Conservation (phyloP, 2,797 vertebrate genomes). For the Rhincodon typus region DNA sequence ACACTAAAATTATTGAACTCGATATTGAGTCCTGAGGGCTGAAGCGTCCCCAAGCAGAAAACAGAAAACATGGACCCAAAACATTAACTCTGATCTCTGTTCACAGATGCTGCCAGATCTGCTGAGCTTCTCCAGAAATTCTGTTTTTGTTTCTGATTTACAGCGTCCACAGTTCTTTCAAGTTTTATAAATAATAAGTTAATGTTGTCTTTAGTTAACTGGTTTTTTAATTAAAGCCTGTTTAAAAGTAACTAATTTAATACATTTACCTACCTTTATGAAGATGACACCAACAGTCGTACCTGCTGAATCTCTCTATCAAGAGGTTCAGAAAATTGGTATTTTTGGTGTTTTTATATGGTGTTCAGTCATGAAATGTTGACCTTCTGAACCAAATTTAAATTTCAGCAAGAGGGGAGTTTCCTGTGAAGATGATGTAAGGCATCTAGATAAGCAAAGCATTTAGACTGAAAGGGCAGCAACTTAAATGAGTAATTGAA, state of each 20-base stretch:
- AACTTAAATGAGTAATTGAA: background rate
- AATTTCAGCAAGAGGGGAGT: background rate
- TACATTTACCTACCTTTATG: background rate
- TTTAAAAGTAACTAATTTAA: background rate
- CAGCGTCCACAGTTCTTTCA: too few species aligned
- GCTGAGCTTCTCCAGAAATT: too few species aligned
- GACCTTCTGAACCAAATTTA: background rate
- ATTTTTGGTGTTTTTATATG: background rate
- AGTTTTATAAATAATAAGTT: too few species aligned
- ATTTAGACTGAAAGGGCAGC: background rate
- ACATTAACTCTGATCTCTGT: too few species aligned
- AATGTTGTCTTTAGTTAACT: background rate
- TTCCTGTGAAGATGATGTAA: background rate
- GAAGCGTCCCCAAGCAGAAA: too few species aligned
- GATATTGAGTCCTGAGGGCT: too few species aligned
- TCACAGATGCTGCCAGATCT: too few species aligned
- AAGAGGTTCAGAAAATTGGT: background rate
- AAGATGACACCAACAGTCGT: background rate
- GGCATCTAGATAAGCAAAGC: background rate
- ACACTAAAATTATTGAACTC: too few species aligned
- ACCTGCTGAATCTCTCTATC: background rate
- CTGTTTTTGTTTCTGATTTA: too few species aligned
- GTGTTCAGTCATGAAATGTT: background rate
- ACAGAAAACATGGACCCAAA: too few species aligned
- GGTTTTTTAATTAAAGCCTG: background rate